Evolutionary conservation across 2,888 invertebrate species (phyloP), one percentile per base, ranked within the genome.

Genomic region (Rhorus exstirpatorius): DNA sequence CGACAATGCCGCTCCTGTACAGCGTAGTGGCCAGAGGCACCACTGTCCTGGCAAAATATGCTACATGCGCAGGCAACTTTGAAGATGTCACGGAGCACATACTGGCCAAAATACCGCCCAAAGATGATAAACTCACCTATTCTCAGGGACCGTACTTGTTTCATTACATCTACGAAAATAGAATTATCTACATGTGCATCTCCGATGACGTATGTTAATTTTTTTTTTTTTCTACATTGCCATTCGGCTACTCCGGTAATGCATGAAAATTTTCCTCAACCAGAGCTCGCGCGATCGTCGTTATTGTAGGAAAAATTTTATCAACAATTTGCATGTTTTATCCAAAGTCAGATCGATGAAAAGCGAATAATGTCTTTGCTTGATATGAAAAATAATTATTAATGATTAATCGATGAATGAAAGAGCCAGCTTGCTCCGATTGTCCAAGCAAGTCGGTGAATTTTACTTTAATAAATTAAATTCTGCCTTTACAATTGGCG

Each of bases 61-160:
- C 99, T 1, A 96, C 97, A 61, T 98, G 98, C 93, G 96, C 97
- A 81, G 99, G 99, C 12, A 99, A 99, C 93, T 99, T 99, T 93
- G 96, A 97, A 1, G 98, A 99, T 94, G 98, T 99, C 6, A 97
- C 98, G 0, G 98, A 98, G 92, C 97, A 98, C 92, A 97, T 99
- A 83, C 94, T 99, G 74, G 94, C 96, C 0, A 97, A 97, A 93
- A 98, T 99, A 90, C 95, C 97, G 19, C 95, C 96, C n/a, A 96
- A 97, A 82, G 96, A 98, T 94, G 97, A 97, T 86, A 98, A 98
- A 92, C 94, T 98, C 85, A 98, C 98, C 0, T 98, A 98, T 91
- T 96, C 98, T 1, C 98, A 99, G 94, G 97, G 97, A 90, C 97
- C 96, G 91, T 99, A 98, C 92, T 93, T 98, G 81, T 98, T 98